Evolutionary conservation across 2,113 vertebrate genomes (phyloP), one percentile per base, ranked within the genome.

Genomic region (Mesitornis unicolor): DNA sequence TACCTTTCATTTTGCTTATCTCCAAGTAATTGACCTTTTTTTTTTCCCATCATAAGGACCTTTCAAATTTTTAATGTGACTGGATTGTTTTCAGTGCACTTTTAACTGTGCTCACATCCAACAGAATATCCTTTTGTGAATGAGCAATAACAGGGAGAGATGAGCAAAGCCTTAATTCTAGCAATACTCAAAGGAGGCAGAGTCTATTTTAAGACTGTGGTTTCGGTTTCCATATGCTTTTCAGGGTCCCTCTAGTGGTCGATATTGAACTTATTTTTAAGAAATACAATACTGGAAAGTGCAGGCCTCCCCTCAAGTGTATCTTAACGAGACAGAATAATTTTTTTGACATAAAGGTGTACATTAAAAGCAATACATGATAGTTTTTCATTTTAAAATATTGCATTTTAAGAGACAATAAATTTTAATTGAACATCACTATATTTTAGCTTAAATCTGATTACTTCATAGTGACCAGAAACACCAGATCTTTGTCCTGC

Each of bases 181-280:
- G 36, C 29, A 56, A 2, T 48, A 8, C 7, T 69, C 13, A 22
- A 73, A 77, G 19, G 20, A 75, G 51, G 22, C 33, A 74, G 36
- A 43, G 15, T 45, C 18, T 48, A 2, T 48, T 88, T 53, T 48
- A 40, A 31, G 13, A 28, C 22, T 31, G 26, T 20, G 51, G 11
- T 17, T 83, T 59, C 43, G 36, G 20, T 64, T 7, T 40, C 20
- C 5, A 0, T 51, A 2, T 3, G 59, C 16, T 33, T 89, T 92
- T 90, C 8, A 22, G 53, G 47, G 61, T 95, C 94, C 96, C 95
- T 95, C 94, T 97, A 90, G 92, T 82, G 95, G 79, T 88, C 1
- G 1, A 25, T 53, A 38, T 60, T 70, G 42, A 82, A 56, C 7
- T 92, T 60, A 20, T 3, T 80, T 16, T 18, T 60, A 59, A 79